Percentiles rank a stretch among this genome's conserved stretches.
Evolutionary conservation across 2,113 vertebrate species (phyloP).

Genomic region (Diphyllodes magnificus): DNA sequence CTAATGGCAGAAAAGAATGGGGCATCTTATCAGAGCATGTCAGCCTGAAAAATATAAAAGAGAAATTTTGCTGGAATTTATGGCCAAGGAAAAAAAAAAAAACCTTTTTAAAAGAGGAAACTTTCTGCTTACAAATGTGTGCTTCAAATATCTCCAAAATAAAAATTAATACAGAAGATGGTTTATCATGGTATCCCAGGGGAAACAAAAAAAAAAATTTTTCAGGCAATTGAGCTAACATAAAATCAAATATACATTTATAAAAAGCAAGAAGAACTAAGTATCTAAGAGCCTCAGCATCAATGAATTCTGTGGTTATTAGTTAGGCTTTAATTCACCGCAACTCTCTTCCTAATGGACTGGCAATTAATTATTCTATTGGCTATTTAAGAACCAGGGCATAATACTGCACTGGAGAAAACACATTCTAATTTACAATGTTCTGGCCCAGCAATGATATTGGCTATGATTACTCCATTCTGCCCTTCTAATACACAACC

Average conservation of each 20-base stretch:
- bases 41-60: constrained; percentile 1
- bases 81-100: neutral
- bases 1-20: neutral
- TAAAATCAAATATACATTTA: neutral
- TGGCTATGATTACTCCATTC: neutral
- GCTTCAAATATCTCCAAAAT: neutral
- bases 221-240: neutral
- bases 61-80: neutral
- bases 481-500: neutral
- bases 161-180: constrained; percentile 13
- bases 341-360: neutral
- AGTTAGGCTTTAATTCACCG: neutral
- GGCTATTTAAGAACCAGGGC: neutral
- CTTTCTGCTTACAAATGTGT: neutral
- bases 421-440: neutral
- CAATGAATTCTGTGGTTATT: neutral
- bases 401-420: neutral
- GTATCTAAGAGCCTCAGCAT: neutral
- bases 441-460: neutral
- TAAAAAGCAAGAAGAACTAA: neutral
- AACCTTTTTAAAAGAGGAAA: neutral
- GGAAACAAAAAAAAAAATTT: neutral
- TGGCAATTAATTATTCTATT: neutral
- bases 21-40: neutral
- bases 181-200: neutral